Evolutionary conservation across 1,140 invertebrate genomes (phyloP).

Genomic region (Zaprionus inermis): DNA sequence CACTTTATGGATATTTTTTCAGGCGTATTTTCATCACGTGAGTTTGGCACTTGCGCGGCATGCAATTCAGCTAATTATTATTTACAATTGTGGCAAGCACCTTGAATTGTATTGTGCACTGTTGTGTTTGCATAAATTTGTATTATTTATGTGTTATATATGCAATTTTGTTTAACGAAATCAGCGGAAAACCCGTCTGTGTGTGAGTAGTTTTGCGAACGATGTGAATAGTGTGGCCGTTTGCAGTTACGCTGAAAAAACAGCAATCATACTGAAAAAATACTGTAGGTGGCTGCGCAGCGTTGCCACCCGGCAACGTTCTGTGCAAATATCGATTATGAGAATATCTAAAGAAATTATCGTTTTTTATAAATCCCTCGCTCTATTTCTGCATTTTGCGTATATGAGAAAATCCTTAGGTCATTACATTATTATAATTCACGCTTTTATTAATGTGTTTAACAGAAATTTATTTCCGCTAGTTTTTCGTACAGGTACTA

Average conservation of each 20-base stretch:
- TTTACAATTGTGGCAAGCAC: constrained; percentile 41
- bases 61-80: constrained; percentile 17
- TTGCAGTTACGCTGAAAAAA: not conserved
- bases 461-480: constrained; percentile 73
- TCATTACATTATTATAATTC: not conserved
- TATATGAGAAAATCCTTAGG: not conserved
- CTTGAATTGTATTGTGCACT: constrained; percentile 26
- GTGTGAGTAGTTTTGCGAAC: constrained; percentile 57
- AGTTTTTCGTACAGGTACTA: constrained; percentile 47
- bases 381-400: not conserved
- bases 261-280: not conserved
- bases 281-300: not conserved
- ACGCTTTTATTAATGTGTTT: constrained; percentile 10
- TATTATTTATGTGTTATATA: constrained; percentile 64
- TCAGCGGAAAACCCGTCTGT: constrained; percentile 62
- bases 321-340: not conserved
- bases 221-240: constrained; percentile 31
- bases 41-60: constrained; percentile 38
- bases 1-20: constrained; percentile 67
- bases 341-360: not conserved
- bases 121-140: constrained; percentile 49
- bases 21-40: constrained; percentile 78
- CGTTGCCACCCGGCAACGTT: constrained; percentile 18
- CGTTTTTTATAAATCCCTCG: not conserved
- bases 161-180: constrained; percentile 59